Evolutionary conservation across 2,888 invertebrate genomes (phyloP).

Genomic region (Heptascelio sp.): DNA sequence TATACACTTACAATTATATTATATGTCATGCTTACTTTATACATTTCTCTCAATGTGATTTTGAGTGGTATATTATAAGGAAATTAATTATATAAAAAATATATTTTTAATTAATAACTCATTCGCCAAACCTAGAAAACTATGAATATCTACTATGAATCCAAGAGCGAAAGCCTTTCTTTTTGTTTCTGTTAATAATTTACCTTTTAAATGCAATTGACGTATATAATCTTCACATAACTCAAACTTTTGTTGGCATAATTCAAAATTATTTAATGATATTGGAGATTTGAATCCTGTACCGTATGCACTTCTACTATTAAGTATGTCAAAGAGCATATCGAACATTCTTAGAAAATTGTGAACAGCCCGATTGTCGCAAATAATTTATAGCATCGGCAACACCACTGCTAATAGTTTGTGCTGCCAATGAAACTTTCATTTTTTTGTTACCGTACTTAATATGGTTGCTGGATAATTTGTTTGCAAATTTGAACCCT

Average conservation of each 20-base stretch:
- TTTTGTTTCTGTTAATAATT: not conserved
- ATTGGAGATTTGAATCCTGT: constrained; percentile 72
- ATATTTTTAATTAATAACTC: constrained; percentile 9
- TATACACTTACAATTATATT: not conserved
- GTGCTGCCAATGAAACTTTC: constrained; percentile 70
- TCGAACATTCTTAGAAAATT: constrained; percentile 68
- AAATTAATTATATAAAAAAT: not conserved
- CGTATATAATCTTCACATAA: constrained; percentile 15
- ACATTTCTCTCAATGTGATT: not conserved
- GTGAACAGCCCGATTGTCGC: not conserved
- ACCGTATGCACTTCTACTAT: constrained; percentile 67
- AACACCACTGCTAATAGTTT: constrained; percentile 71
- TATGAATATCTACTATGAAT: constrained; percentile 23
- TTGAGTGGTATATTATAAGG: not conserved
- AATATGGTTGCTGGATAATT: constrained; percentile 47
- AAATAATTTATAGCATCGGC: constrained; percentile 71
- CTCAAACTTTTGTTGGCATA: not conserved
- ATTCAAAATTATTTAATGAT: constrained; percentile 53
- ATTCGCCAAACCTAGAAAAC: constrained; percentile 9
- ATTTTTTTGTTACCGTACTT: constrained; percentile 58
- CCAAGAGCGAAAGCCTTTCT: constrained; percentile 31
- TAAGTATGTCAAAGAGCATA: constrained; percentile 70
- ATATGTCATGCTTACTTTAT: not conserved
- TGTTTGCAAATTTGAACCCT: constrained; percentile 58
- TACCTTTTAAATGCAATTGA: not conserved